These are phyloP conservation scores for Conopomorpha cramerella DNA, from an alignment of 1,140 invertebrate genomes.

Conservation along the genomic window DNA sequence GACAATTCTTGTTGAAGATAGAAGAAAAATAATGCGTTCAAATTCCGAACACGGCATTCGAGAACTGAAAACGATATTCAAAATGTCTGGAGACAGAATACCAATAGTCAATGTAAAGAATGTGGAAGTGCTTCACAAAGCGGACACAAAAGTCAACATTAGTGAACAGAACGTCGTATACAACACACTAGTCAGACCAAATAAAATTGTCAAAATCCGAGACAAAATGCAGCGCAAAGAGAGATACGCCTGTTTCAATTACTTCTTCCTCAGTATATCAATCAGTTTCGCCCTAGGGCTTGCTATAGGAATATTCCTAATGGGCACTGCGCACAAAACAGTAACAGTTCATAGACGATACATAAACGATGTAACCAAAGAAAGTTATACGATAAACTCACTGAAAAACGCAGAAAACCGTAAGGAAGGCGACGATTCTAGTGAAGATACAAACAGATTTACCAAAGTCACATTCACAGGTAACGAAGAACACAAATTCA, in stretches of 20 bases:
- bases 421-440: conserved; percentile 21
- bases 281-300: conserved; percentile 30
- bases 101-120: not conserved
- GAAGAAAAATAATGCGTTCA: not conserved
- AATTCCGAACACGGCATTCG: not conserved
- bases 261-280: conserved; percentile 27
- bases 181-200: conserved; percentile 23
- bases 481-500: conserved; percentile 27
- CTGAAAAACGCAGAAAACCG: conserved; percentile 16
- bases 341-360: conserved; percentile 15
- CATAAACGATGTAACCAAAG: too few relatives aligned
- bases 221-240: conserved; percentile 20
- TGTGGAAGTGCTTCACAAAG: too few relatives aligned
- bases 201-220: conserved; percentile 25
- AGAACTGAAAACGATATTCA: not conserved
- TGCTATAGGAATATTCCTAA: conserved; percentile 27
- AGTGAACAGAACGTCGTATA: conserved; percentile 21
- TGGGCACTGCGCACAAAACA: conserved; percentile 21
- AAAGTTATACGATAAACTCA: too few relatives aligned
- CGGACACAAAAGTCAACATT: too few relatives aligned
- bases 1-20: not conserved
- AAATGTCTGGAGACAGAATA: not conserved
- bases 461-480: conserved; percentile 8
- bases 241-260: conserved; percentile 31
- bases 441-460: conserved; percentile 18